These are phyloP conservation scores for Tinea trinotella DNA, from an alignment of 2,888 invertebrate genomes.

Conservation along the genomic window DNA sequence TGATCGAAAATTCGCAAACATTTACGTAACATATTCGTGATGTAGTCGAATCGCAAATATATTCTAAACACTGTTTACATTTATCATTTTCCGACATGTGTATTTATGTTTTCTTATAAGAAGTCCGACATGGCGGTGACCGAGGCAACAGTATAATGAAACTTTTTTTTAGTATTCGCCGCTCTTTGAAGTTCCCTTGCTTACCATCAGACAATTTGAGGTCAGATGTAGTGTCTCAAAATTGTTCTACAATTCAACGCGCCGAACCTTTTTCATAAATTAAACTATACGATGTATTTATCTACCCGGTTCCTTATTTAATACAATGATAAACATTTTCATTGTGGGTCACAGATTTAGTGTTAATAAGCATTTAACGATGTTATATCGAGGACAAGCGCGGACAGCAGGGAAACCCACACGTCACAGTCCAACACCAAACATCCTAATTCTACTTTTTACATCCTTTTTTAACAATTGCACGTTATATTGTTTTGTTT, in stretches of 20 bases:
- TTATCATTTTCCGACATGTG: not conserved
- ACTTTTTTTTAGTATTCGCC: too few relatives aligned
- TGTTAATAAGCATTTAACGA: not conserved
- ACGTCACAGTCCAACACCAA: slow-evolving; percentile 6
- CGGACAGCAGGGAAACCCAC: slow-evolving; percentile 5
- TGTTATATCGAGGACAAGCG: not conserved
- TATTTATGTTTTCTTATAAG: too few relatives aligned
- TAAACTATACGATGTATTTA: too few relatives aligned
- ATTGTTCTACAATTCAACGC: too few relatives aligned
- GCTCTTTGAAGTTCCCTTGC: too few relatives aligned
- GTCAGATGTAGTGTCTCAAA: too few relatives aligned
- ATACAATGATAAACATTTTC: not conserved
- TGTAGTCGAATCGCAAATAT: not conserved
- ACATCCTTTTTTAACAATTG: slow-evolving; percentile 4
- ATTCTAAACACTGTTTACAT: not conserved
- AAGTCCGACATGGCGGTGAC: too few relatives aligned
- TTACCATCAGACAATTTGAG: too few relatives aligned
- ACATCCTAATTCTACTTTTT: slow-evolving; percentile 8
- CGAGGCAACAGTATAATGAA: too few relatives aligned
- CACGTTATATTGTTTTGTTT: not conserved
- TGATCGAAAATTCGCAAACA: not conserved
- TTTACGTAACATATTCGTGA: not conserved
- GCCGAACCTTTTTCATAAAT: too few relatives aligned
- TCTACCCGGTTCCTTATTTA: too few relatives aligned
- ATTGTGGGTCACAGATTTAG: not conserved